Conservation (phyloP, 2,113 vertebrate species). For the Cervus canadensis region DNA sequence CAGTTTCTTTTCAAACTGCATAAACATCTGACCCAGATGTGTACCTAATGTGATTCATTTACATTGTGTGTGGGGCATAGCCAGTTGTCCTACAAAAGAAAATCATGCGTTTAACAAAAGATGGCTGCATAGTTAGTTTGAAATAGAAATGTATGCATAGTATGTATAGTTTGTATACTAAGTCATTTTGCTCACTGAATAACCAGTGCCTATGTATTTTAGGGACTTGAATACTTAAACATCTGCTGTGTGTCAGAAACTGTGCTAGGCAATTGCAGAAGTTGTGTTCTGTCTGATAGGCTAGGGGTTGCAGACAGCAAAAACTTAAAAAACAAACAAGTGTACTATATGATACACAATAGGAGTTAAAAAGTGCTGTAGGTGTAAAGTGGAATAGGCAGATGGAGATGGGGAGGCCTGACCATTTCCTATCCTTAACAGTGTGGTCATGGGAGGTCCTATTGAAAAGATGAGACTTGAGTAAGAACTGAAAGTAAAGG, state of each 20-base stretch:
- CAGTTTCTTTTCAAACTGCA: constrained; percentile 53
- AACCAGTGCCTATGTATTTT: neutral
- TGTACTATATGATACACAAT: neutral
- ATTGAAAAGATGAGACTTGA: neutral
- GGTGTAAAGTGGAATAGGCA: neutral
- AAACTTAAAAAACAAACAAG: neutral
- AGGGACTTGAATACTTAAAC: neutral
- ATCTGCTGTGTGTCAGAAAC: neutral
- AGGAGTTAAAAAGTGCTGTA: neutral
- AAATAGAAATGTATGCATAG: neutral
- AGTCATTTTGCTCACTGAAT: neutral
- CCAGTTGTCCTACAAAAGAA: constrained; percentile 41
- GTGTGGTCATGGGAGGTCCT: neutral
- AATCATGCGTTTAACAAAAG: constrained; percentile 35
- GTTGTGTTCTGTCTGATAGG: neutral
- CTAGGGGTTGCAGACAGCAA: neutral
- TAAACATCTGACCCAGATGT: constrained; percentile 56
- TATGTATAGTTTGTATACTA: neutral
- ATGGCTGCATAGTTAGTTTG: neutral
- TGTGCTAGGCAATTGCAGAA: neutral
- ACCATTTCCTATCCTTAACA: neutral
- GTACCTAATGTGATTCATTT: constrained; percentile 61
- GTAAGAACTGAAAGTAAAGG: neutral
- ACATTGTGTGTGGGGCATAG: neutral
- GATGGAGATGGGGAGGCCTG: neutral